Evolutionary conservation across 2,888 invertebrate genomes (phyloP).

Genomic region (Deilephila porcellus): DNA sequence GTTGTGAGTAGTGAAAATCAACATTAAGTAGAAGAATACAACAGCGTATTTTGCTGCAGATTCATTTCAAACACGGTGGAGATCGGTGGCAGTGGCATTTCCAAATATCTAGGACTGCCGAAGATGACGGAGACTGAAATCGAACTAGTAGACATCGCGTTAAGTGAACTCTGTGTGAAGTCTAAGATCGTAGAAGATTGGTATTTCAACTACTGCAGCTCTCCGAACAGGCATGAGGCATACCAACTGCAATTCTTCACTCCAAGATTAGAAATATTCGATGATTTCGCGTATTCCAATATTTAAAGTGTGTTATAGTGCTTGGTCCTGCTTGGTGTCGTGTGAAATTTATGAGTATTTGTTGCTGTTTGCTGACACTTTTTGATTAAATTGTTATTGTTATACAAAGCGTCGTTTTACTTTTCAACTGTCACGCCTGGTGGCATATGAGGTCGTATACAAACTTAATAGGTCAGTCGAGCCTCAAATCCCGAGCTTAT

Average conservation of each 20-base stretch:
- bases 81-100: conserved; percentile 75
- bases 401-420: conserved; percentile 20
- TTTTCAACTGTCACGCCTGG: conserved; percentile 13
- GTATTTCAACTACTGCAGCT: conserved; percentile 62
- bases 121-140: conserved; percentile 74
- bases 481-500: conserved; percentile 19
- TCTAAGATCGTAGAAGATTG: conserved; percentile 59
- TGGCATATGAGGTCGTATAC: conserved; percentile 25
- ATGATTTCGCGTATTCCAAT: conserved; percentile 70
- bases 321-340: conserved; percentile 26
- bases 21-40: conserved; percentile 13
- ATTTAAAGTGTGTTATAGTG: conserved; percentile 45
- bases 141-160: conserved; percentile 64
- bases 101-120: conserved; percentile 77
- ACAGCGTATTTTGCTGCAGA: conserved; percentile 65
- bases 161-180: conserved; percentile 60
- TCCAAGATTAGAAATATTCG: conserved; percentile 52
- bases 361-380: conserved; percentile 21
- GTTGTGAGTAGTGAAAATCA: conserved; percentile 1
- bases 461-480: conserved; percentile 21
- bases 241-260: conserved; percentile 61
- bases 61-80: conserved; percentile 73
- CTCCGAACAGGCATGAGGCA: conserved; percentile 54
- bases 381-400: conserved; percentile 35
- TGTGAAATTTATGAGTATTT: conserved; percentile 33